Conservation (phyloP, 2,797 vertebrate genomes). For the Danio albolineatus region DNA sequence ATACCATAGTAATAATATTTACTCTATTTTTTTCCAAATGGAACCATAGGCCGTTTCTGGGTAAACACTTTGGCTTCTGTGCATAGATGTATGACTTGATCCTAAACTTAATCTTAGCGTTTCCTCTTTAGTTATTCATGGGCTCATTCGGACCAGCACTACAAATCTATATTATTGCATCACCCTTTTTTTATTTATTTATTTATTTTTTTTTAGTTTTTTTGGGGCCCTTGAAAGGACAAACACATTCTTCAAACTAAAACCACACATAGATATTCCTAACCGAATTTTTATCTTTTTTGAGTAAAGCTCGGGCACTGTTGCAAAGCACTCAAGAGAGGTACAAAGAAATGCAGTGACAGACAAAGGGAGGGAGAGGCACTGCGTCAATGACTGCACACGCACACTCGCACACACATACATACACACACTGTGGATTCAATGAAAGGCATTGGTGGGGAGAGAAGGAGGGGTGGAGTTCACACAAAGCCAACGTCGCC, state of each 20-base stretch:
- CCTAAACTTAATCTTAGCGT: constrained; percentile 16
- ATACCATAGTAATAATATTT: no score
- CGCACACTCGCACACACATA: constrained; percentile 22
- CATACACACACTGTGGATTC: constrained; percentile 47
- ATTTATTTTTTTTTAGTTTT: neutral
- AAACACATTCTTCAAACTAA: constrained; percentile 5
- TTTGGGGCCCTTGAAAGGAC: neutral
- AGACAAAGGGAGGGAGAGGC: constrained; percentile 49
- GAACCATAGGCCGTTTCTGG: neutral
- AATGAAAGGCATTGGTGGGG: constrained; percentile 55
- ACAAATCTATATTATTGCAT: constrained; percentile 34
- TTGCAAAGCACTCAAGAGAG: constrained; percentile 41
- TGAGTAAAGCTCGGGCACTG: constrained; percentile 38
- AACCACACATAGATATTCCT: constrained; percentile 7
- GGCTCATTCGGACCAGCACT: constrained; percentile 6
- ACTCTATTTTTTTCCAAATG: neutral
- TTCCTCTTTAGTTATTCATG: constrained; percentile 20
- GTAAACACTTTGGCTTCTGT: constrained; percentile 14
- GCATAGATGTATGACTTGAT: constrained; percentile 27
- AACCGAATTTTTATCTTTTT: neutral
- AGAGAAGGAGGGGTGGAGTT: constrained; percentile 52
- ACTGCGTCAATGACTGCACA: constrained; percentile 47
- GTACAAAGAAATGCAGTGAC: constrained; percentile 25
- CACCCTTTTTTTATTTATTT: neutral
- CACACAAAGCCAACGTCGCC: constrained; percentile 49